Evolutionary conservation across 2,888 invertebrate species (phyloP).

Genomic region (Athalia rosae): DNA sequence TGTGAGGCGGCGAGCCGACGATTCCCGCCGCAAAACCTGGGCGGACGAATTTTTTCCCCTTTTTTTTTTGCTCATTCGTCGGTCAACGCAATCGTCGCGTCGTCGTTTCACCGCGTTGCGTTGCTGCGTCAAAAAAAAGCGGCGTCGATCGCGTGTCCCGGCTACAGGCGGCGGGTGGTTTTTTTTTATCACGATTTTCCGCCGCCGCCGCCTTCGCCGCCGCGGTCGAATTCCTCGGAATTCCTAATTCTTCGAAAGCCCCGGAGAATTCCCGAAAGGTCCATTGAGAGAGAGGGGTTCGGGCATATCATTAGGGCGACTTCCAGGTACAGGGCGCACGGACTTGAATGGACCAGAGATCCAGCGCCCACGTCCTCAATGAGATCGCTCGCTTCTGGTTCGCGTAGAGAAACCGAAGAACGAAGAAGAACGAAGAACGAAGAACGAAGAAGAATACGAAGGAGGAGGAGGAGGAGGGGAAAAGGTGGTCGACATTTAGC

Average conservation of each 20-base stretch:
- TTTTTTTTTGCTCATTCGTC: too few relatives aligned
- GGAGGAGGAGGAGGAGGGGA: background rate
- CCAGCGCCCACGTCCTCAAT: constrained; percentile 40
- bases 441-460: too few relatives aligned
- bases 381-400: background rate
- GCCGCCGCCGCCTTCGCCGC: constrained; percentile 28
- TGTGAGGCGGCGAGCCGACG: too few relatives aligned
- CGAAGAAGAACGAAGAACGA: too few relatives aligned
- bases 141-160: constrained; percentile 34
- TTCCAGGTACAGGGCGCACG: constrained; percentile 65
- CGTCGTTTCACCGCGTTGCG: too few relatives aligned
- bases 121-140: too few relatives aligned
- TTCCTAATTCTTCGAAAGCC: constrained; percentile 74
- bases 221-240: constrained; percentile 68
- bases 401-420: background rate
- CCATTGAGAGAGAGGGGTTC: constrained; percentile 67
- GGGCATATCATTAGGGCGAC: constrained; percentile 72
- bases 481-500: constrained; percentile 24
- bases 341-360: constrained; percentile 65
- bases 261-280: constrained; percentile 73
- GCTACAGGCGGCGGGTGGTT: constrained; percentile 38
- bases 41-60: too few relatives aligned
- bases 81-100: too few relatives aligned
- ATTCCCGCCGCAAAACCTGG: too few relatives aligned
- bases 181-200: constrained; percentile 27